Conservation (phyloP, 2,888 invertebrate genomes). For the Suillia variegata region DNA sequence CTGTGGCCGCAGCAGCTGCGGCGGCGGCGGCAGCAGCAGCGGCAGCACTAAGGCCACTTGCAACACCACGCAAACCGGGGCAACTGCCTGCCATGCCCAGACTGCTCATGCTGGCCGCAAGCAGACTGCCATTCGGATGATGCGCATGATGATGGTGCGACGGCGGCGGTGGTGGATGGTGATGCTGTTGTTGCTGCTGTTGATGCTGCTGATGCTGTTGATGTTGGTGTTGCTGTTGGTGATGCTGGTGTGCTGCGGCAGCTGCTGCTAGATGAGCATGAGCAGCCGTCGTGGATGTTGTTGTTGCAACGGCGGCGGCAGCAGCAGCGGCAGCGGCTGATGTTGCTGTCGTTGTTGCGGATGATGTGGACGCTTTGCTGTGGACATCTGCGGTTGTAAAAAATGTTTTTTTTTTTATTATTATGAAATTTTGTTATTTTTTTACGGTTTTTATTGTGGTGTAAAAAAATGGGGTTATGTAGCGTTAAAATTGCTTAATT, state of each 20-base stretch:
- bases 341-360: slow-evolving; percentile 40
- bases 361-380: slow-evolving; percentile 34
- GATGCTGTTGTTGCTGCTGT: slow-evolving; percentile 44
- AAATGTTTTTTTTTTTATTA: slow-evolving; percentile 14
- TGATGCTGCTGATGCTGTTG: slow-evolving; percentile 44
- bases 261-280: slow-evolving; percentile 36
- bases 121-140: slow-evolving; percentile 34
- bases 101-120: slow-evolving; percentile 44
- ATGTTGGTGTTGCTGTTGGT: slow-evolving; percentile 40
- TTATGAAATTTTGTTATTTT: slow-evolving; percentile 16
- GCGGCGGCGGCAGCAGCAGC: slow-evolving; percentile 22
- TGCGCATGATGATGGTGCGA: slow-evolving; percentile 44
- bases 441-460: slow-evolving; percentile 4
- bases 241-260: slow-evolving; percentile 34
- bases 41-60: slow-evolving; percentile 42
- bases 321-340: slow-evolving; percentile 39
- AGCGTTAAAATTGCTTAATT: slow-evolving; percentile 28
- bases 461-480: slow-evolving; percentile 25
- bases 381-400: slow-evolving; percentile 36
- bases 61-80: slow-evolving; percentile 42
- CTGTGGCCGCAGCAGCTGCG: slow-evolving; percentile 34
- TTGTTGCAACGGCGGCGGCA: slow-evolving; percentile 35
- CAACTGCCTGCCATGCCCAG: slow-evolving; percentile 36
- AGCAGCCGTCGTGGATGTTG: slow-evolving; percentile 45
- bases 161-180: slow-evolving; percentile 44